These are phyloP conservation scores for Spea multiplicata DNA, from an alignment of 2,113 vertebrate genomes.

Conservation along the genomic window DNA sequence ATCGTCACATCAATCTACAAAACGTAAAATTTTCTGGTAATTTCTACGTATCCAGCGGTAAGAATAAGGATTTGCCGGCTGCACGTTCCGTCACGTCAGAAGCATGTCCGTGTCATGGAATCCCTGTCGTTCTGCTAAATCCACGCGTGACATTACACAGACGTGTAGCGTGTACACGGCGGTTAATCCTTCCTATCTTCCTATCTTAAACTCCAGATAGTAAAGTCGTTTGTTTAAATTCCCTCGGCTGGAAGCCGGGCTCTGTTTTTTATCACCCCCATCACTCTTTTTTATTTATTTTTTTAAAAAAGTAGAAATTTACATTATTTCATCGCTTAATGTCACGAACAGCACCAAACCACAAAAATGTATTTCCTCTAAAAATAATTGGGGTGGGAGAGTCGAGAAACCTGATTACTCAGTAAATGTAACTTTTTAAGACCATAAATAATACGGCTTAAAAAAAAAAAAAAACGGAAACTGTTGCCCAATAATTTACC, in stretches of 20 bases:
- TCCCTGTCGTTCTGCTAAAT: background rate
- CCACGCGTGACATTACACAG: slow-evolving; percentile 5
- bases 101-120: background rate
- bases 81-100: background rate
- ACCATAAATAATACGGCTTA: background rate
- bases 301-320: background rate
- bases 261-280: background rate
- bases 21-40: too few relatives aligned
- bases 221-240: too few relatives aligned
- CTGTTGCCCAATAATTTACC: background rate
- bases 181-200: background rate
- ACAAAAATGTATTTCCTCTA: background rate
- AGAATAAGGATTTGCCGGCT: too few relatives aligned
- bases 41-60: too few relatives aligned
- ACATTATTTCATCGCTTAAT: background rate
- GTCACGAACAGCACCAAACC: background rate
- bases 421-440: too few relatives aligned
- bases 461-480: background rate
- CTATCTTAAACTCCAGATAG: too few relatives aligned
- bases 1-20: too few relatives aligned
- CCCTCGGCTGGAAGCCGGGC: background rate
- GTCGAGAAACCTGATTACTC: too few relatives aligned
- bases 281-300: background rate
- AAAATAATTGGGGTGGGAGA: background rate
- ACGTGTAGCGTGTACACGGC: background rate